Evolutionary conservation across 1,140 invertebrate genomes (phyloP).

Genomic region (Harpegnathos saltator): DNA sequence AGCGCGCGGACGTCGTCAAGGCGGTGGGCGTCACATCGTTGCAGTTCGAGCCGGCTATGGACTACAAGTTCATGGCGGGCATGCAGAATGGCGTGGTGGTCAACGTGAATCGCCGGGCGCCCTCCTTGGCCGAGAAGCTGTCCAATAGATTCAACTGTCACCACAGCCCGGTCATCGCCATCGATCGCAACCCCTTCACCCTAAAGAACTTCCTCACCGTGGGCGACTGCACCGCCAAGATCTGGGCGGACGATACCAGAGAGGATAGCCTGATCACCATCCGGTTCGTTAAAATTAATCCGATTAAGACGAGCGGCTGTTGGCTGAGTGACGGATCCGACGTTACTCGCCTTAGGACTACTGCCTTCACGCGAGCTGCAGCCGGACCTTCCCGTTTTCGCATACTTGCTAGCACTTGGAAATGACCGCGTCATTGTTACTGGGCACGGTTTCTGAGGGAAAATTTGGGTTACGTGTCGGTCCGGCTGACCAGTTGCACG

Average conservation of each 20-base stretch:
- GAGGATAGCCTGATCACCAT: slow-evolving; percentile 95
- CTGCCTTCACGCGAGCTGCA: background rate
- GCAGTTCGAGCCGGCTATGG: slow-evolving; percentile 95
- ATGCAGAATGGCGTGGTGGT: slow-evolving; percentile 89
- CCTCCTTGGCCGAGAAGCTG: slow-evolving; percentile 92
- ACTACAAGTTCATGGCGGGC: slow-evolving; percentile 87
- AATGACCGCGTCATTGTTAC: too few relatives aligned
- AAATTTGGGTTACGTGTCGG: too few relatives aligned
- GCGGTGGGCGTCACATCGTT: slow-evolving; percentile 92
- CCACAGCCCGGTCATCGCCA: slow-evolving; percentile 92
- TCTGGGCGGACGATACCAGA: slow-evolving; percentile 96
- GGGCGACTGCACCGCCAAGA: slow-evolving; percentile 94
- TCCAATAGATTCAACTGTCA: slow-evolving; percentile 91
- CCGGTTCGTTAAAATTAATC: slow-evolving; percentile 55
- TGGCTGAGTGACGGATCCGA: background rate
- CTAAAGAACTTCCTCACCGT: slow-evolving; percentile 95
- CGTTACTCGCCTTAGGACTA: background rate
- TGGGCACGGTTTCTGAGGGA: too few relatives aligned
- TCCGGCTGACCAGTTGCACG: too few relatives aligned
- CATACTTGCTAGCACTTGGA: too few relatives aligned
- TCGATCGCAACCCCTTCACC: slow-evolving; percentile 94
- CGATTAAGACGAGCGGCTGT: background rate
- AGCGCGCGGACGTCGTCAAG: slow-evolving; percentile 87
- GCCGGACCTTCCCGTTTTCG: too few relatives aligned
- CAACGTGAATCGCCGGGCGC: slow-evolving; percentile 91